A percentile compares a stretch with the other conserved stretches of the same genome.
These are phyloP conservation scores for Candidula unifasciata DNA, from an alignment of 2,888 invertebrate genomes.

Conservation along the genomic window DNA sequence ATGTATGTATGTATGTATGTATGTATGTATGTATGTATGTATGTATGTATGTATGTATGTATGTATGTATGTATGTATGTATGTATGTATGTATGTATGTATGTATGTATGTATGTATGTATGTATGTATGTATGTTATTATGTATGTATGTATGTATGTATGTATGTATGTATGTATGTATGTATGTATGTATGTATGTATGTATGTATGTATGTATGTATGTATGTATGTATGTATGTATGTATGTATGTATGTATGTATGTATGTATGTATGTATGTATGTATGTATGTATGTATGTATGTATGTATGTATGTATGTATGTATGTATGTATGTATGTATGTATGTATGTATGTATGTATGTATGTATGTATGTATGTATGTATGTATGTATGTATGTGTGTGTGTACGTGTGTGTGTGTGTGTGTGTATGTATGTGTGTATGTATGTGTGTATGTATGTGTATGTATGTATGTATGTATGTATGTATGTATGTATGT, in stretches of 20 bases:
- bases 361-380: too few species aligned
- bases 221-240: constrained; percentile 21
- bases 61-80: constrained; percentile 22
- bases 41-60: constrained; percentile 39
- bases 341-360: too few species aligned
- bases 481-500: not conserved
- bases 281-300: constrained; percentile 14
- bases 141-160: constrained; percentile 21
- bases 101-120: constrained; percentile 21
- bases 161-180: constrained; percentile 13
- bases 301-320: constrained; percentile 1
- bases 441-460: too few species aligned
- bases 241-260: constrained; percentile 21
- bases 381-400: too few species aligned
- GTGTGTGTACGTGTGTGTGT: too few species aligned
- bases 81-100: constrained; percentile 21
- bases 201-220: constrained; percentile 21
- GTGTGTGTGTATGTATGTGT: too few species aligned
- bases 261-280: constrained; percentile 21
- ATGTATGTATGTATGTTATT: constrained; percentile 7
- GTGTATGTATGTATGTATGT: not conserved
- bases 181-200: constrained; percentile 21
- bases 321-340: constrained; percentile 38
- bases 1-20: constrained; percentile 21
- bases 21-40: constrained; percentile 10